Evolutionary conservation across 2,113 vertebrate genomes (phyloP), one percentile per base, ranked within the genome.

Genomic region (Charadrius vociferus): DNA sequence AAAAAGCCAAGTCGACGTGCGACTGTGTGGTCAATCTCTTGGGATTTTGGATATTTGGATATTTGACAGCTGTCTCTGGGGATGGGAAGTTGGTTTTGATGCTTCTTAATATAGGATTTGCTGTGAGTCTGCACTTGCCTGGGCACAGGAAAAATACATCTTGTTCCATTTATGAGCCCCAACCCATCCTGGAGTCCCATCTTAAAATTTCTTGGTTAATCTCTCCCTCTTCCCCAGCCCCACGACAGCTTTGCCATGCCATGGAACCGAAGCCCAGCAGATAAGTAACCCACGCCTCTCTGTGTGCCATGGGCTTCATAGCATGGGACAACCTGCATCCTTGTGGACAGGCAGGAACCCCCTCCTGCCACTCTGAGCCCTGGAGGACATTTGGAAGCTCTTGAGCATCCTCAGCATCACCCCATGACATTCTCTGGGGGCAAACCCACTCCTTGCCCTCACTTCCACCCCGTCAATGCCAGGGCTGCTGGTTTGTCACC

Each of bases 251-350:
- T 87, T 53, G 30, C 23, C 13, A 6, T 50, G 77, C 41, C 68
- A 20, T 19, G 45, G 41, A 56, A 55, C 12, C 0, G 0, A 75
- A 52, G 32, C 23, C 14, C 78, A 80, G n/a, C 19, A 32, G 53
- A 24, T 17, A 67, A 73, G 17, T 39, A 52, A 63, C 26, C 8
- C 43, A 71, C 36, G 14, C 4, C 10, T 65, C 39, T 14, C n/a
- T 2, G 1, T 12, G 32, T 68, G 12, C 36, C 47, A 14, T 8
- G 23, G 50, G n/a, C 50, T 85, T 75, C 45, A 37, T 0, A 1
- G 34, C 24, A 47, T 6, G 23, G 50, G 22, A n/a, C 68, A 61
- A 14, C 9, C 19, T 8, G 5, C 27, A 58, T 37, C 41, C 36
- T 18, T 22, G 12, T 0, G 4, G 2, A 67, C 19, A 7, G 71